Evolutionary conservation across 2,797 vertebrate species (phyloP), one percentile per base, ranked within the genome.

Genomic region (Adrianichthys oophorus): DNA sequence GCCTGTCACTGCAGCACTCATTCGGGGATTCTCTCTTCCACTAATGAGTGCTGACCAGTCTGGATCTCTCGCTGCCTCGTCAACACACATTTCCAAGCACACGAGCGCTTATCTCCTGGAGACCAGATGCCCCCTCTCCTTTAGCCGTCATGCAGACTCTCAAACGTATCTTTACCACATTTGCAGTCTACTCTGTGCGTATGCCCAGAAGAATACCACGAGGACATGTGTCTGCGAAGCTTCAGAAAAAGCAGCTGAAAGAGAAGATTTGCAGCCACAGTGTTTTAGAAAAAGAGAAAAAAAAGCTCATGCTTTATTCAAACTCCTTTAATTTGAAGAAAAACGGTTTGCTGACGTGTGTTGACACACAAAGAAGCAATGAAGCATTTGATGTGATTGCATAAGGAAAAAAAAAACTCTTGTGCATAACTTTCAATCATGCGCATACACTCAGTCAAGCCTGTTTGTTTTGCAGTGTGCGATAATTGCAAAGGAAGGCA

Each of bases 41-140:
- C 85, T 90, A 91, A 91, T 90, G 84, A 90, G 74, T 74, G 76
- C 67, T 85, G 88, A 90, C 82, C 76, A 48, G 74, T 79, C 72
- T 83, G 72, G 83, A 37, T 37, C 32, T 10, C 32, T 37, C 32
- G 79, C 85, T 88, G 84, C 68, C 76, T 83, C 85, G 76, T 87
- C 81, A 86, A 72, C 50, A 44, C 41, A 21, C 48, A 17, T 45
- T 15, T 21, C 41, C 61, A 44, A 48, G 51, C 64, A 66, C 53
- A 74, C 72, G 78, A 62, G 70, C 19, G 71, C 77, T 83, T 84
- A 87, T 85, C 83, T 69, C 76, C 69, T 63, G 68, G 74, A 79
- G 75, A 85, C 78, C 79, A 86, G 79, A 86, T 85, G 66, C 68
- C 68, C 26, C 72, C 59, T 18, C 60, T 72, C 76, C 45, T 74